Conservation (phyloP, 2,888 invertebrate genomes). For the Petrophora chlorosata region DNA sequence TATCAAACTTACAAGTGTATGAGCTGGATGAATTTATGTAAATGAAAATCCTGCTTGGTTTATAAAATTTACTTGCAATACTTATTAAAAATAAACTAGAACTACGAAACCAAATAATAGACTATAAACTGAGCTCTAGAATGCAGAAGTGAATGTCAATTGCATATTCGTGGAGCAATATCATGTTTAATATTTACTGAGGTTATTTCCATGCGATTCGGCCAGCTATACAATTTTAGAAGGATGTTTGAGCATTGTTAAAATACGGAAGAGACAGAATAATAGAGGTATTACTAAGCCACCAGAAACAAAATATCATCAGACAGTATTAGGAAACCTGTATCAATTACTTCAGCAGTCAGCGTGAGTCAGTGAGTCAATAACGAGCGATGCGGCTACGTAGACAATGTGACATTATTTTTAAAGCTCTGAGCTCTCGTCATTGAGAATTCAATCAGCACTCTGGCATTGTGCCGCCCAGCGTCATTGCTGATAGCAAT, state of each 20-base stretch:
- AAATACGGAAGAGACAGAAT: no score
- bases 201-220: constrained; percentile 3
- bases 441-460: constrained; percentile 33
- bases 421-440: constrained; percentile 27
- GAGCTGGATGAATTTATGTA: no score
- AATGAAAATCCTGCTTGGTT: no score
- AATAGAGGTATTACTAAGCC: background rate
- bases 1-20: no score
- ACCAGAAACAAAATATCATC: background rate
- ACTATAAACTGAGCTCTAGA: constrained; percentile 47
- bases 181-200: constrained; percentile 1
- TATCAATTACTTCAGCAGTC: constrained; percentile 6
- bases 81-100: constrained; percentile 57
- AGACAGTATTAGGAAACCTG: constrained; percentile 7
- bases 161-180: constrained; percentile 8
- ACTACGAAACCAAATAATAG: constrained; percentile 46
- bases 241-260: no score
- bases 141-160: constrained; percentile 45
- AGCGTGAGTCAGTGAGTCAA: constrained; percentile 9
- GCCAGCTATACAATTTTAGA: no score
- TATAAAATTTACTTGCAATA: no score
- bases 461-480: constrained; percentile 35
- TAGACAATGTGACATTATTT: constrained; percentile 22
- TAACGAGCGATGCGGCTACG: constrained; percentile 1
- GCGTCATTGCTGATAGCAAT: no score